Evolutionary conservation across 2,113 vertebrate genomes (phyloP).

Genomic region (Junco hyemalis): DNA sequence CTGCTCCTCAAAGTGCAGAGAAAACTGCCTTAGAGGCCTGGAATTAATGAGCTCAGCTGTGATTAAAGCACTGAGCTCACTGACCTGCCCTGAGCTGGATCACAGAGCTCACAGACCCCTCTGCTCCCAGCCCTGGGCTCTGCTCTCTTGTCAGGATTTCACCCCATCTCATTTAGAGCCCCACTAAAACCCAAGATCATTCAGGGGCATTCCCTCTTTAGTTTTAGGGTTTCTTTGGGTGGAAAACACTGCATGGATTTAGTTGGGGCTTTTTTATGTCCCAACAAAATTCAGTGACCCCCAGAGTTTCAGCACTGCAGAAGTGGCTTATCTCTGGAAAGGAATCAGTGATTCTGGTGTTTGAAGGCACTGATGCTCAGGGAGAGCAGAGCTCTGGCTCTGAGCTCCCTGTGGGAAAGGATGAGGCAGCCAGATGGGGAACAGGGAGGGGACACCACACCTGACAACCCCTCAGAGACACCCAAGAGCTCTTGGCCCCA

Average conservation of each 20-base stretch:
- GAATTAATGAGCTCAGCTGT: conserved; percentile 16
- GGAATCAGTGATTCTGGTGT: not conserved
- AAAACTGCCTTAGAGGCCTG: not conserved
- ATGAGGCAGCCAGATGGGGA: not conserved
- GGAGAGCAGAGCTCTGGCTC: not conserved
- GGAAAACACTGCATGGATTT: too few species aligned
- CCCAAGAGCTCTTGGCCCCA: not conserved
- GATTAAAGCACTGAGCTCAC: not conserved
- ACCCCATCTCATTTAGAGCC: not conserved
- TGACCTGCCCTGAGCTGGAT: not conserved
- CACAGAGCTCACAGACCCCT: not conserved
- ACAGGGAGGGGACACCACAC: rapidly evolving
- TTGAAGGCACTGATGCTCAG: not conserved
- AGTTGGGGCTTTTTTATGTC: too few species aligned
- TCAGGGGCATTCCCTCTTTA: rapidly evolving
- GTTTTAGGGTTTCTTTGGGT: too few species aligned
- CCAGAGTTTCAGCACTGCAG: not conserved
- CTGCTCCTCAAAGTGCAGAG: not conserved
- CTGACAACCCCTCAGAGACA: not conserved
- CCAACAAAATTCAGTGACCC: not conserved
- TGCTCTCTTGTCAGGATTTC: not conserved
- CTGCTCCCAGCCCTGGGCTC: not conserved
- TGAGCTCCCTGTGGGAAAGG: not conserved
- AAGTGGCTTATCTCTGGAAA: not conserved
- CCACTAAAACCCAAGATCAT: too few species aligned